phyloP scores from a whole-genome alignment of 2,113 vertebrate genomes.

The Larimichthys polyactis region DNA sequence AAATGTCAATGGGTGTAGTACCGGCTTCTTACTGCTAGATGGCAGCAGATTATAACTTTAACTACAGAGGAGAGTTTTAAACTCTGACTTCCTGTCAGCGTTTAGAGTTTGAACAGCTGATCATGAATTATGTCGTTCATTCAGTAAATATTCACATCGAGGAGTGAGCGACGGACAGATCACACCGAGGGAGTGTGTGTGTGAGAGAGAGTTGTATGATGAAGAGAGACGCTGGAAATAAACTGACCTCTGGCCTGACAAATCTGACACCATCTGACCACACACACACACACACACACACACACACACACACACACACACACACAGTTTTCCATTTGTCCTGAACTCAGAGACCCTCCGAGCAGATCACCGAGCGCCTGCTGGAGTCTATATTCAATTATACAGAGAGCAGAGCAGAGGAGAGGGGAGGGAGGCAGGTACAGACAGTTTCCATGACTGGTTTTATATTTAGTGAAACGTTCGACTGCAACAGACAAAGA shows the following conservation, averaged over 20 bases:
- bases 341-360: constrained; percentile 69
- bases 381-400: constrained; percentile 55
- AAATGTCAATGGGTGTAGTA: not conserved
- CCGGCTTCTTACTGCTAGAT: not conserved
- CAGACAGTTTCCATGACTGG: constrained; percentile 65
- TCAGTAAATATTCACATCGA: not conserved
- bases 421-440: constrained; percentile 20
- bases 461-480: constrained; percentile 62
- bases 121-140: not conserved
- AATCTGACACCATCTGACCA: constrained; percentile 70
- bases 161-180: not conserved
- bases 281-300: constrained; percentile 36
- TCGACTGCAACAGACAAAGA: constrained; percentile 12
- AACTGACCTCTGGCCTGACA: constrained; percentile 72
- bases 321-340: constrained; percentile 59
- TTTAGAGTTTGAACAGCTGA: not conserved
- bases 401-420: constrained; percentile 2
- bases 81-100: not conserved
- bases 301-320: constrained; percentile 31
- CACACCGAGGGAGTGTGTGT: not conserved
- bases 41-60: constrained; percentile 5
- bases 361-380: constrained; percentile 28
- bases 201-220: constrained; percentile 43
- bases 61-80: too few species aligned
- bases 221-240: constrained; percentile 75